A percentile compares a stretch with the other conserved stretches of the same genome.
phyloP scores from a whole-genome alignment of 2,113 vertebrate genomes.

The Rallus limicola region DNA sequence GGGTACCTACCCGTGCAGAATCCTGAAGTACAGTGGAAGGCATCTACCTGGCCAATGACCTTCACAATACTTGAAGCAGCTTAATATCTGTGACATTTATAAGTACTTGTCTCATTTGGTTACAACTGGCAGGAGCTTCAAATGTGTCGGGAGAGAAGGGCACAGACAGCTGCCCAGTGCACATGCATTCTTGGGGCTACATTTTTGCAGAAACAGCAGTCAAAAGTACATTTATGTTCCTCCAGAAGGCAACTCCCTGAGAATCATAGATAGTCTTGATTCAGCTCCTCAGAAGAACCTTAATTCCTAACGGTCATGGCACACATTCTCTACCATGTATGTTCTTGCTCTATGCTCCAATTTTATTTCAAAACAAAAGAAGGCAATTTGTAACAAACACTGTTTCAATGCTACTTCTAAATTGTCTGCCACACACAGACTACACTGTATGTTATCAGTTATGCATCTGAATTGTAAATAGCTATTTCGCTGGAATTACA shows the following conservation, averaged over 20 bases:
- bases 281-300: background rate
- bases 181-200: background rate
- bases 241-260: background rate
- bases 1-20: background rate
- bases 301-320: background rate
- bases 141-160: background rate
- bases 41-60: background rate
- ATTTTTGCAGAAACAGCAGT: background rate
- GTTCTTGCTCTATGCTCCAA: background rate
- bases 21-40: background rate
- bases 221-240: background rate
- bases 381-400: background rate
- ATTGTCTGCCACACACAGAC: background rate
- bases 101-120: background rate
- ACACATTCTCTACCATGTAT: background rate
- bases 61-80: background rate
- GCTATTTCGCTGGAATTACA: conserved; percentile 10
- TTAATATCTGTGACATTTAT: background rate
- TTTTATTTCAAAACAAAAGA: background rate
- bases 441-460: background rate
- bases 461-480: background rate
- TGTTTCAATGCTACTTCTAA: background rate
- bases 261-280: background rate
- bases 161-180: background rate
- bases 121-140: background rate